These are phyloP conservation scores for Megaceryle alcyon DNA, from an alignment of 2,797 vertebrate species.

Conservation along the genomic window DNA sequence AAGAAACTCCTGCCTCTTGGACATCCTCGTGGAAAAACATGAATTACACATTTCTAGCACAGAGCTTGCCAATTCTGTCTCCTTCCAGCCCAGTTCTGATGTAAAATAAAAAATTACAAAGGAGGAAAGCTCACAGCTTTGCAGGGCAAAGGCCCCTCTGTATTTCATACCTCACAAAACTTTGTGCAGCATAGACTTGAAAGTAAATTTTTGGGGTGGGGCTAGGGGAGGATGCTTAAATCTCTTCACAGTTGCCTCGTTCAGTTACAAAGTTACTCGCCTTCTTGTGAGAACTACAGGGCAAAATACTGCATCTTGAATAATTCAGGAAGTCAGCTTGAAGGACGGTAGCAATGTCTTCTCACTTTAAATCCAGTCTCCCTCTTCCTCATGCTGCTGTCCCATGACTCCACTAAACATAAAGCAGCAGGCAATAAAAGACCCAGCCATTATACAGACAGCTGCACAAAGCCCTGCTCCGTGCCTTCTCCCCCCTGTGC, in stretches of 20 bases:
- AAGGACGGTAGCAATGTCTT: background rate
- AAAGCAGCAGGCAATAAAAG: constrained; percentile 10
- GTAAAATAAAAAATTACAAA: background rate
- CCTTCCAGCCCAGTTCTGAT: background rate
- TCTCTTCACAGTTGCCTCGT: background rate
- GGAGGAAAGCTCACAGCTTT: background rate
- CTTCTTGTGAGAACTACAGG: background rate
- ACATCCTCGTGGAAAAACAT: background rate
- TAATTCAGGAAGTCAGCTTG: background rate
- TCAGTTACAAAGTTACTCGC: background rate
- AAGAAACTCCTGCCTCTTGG: background rate
- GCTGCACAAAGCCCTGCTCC: background rate
- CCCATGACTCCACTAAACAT: background rate
- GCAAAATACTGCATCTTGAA: background rate
- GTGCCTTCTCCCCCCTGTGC: background rate
- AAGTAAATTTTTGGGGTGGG: background rate
- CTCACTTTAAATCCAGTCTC: constrained; percentile 13
- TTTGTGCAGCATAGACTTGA: background rate
- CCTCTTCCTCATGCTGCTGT: background rate
- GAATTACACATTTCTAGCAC: background rate
- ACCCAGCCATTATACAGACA: background rate
- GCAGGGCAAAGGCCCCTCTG: background rate
- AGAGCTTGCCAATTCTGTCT: background rate
- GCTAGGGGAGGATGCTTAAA: background rate
- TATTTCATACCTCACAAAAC: background rate